Base-by-base conservation (phyloP, 2,888 invertebrate genomes). In the Scaptodrosophila latifasciaeformis region DNA sequence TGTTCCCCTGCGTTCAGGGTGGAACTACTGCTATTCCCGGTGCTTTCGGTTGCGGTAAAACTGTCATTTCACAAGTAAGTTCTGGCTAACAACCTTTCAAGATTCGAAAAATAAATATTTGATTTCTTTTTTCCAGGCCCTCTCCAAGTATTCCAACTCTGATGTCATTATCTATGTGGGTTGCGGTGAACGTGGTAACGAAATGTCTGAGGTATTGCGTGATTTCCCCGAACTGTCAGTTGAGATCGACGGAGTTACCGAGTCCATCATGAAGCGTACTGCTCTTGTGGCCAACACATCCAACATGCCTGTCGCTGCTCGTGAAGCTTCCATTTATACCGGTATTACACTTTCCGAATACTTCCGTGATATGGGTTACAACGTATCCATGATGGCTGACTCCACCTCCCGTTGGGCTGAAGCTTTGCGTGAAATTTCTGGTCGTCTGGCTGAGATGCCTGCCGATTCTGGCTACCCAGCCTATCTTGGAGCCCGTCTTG, bases 361-460 rank as follows among this genome's bases (percentile, higher is more conserved):
- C 88, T 99, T 98, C 94, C 91, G 95, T 82, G 95, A 95, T 88
- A 98, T 98, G 99, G 99, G 99, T 85, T 97, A 98, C 91, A 96
- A 99, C 87, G 99, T 99, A 40, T 97, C 99, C 74, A 99, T 99
- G 99, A 99, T 99, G 99, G 99, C 99, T 63, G 99, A 99, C 89
- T 99, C 99, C 21, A 99, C 99, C 15, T 99, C 99, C 10, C 96
- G 99, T 88, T 99, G 99, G 99, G 99, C 99, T 59, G 99, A 99
- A 88, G 99, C 99, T 76, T 91, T 99, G 87, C 92, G 99, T 89
- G 99, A 99, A 92, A 99, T 99, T 88, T 99, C 99, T 0, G 98
- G 94, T 79, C 98, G 99, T 88, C 90, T 99, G 86, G 99, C 99
- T 86, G 99, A 99, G 91, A 99, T 99, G 99, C 99, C 99, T 84